Evolutionary conservation across 2,888 invertebrate species (phyloP).

Genomic region (Eledone cirrhosa): DNA sequence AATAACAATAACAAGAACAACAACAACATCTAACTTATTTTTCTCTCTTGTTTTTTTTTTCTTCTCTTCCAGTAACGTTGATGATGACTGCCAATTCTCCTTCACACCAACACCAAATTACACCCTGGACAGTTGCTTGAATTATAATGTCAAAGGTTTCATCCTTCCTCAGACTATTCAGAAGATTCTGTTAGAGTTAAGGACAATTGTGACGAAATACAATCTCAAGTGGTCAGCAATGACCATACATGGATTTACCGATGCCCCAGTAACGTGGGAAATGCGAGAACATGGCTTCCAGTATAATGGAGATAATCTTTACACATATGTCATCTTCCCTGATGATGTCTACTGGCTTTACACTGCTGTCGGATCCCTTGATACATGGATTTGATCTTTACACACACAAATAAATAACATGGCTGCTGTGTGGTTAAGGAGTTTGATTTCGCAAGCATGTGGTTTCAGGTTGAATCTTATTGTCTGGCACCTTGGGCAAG

Average conservation of each 20-base stretch:
- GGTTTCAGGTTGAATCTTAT: no score
- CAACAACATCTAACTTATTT: not conserved
- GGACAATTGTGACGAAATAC: constrained; percentile 34
- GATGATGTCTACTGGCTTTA: constrained; percentile 56
- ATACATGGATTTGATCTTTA: constrained; percentile 27
- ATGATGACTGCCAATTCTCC: not conserved
- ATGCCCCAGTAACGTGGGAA: constrained; percentile 53
- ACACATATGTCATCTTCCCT: constrained; percentile 52
- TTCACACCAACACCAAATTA: not conserved
- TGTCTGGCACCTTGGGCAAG: no score
- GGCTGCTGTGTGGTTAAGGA: no score
- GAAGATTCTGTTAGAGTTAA: constrained; percentile 40
- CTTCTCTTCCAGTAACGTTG: not conserved
- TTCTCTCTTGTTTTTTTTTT: not conserved
- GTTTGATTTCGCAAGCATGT: no score
- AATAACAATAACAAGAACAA: not conserved
- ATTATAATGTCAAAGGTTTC: constrained; percentile 38
- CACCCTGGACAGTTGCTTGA: not conserved
- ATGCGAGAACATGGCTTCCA: constrained; percentile 53
- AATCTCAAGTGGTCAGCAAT: constrained; percentile 49
- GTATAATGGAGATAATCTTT: constrained; percentile 55
- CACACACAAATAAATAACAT: no score
- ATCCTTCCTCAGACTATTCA: constrained; percentile 42
- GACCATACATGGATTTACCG: constrained; percentile 59
- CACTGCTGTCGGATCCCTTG: constrained; percentile 38